Base-by-base conservation (phyloP, 1,140 invertebrate species). In the Brachionus rotundiformis region DNA sequence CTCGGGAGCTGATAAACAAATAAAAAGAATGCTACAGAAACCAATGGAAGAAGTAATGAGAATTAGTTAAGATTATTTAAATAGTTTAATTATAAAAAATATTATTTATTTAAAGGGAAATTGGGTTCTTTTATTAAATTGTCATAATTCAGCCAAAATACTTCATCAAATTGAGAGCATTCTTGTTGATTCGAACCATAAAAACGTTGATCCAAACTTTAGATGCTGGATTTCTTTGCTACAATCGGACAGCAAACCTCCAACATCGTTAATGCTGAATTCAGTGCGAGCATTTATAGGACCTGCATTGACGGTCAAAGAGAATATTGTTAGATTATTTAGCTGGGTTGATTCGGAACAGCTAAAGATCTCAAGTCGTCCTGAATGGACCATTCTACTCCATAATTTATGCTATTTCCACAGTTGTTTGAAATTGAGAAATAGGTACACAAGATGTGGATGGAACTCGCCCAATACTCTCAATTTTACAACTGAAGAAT, bases 341-440 rank as follows among this genome's bases (percentile, higher is more conserved):
- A 83, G 82, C 3, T 85, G 83, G 77, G 85, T 88, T 83, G 87
- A 88, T 68, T 81, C 84, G 11, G 86, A 88, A 68, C 86, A 86
- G 41, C 77, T 87, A 33, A 85, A 85, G 65, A 84, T 85, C 81
- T 85, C 84, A 10, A 83, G 82, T 6, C 82, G 85, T 7, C 82
- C 83, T 2, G 86, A 88, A 49, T 88, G 87, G 87, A 85, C 86
- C 4, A 82, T 84, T 7, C 83, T 87, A 75, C 83, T 88, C 39
- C 87, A 88, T 83, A 88, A 88, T 82, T 82, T 88, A 82, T 87
- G 86, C 82, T 87, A 87, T 82, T 83, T 88, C 4, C 87, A 88
- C 80, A 85, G 85, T 47, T 85, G 87, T n/a, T 80, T 88, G 13
- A 85, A 85, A 39, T 84, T 88, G 0, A 81, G 87, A 36, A 84